These are phyloP conservation scores for Mesoligia furuncula DNA, from an alignment of 2,888 invertebrate species.

Conservation along the genomic window DNA sequence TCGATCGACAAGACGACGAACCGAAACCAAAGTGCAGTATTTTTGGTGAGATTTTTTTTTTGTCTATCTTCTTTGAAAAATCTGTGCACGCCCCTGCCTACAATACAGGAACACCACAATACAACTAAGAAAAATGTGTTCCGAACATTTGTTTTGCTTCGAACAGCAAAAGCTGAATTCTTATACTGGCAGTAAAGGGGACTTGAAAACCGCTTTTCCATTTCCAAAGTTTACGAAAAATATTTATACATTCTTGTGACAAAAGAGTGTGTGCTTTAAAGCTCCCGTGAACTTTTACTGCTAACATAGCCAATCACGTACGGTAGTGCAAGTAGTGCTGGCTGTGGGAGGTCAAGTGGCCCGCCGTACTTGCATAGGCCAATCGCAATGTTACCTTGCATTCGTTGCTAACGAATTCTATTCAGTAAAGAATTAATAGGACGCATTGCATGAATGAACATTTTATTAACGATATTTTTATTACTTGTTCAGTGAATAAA, in stretches of 20 bases:
- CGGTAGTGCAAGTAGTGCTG: conserved; percentile 47
- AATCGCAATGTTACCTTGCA: conserved; percentile 69
- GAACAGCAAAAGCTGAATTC: conserved; percentile 55
- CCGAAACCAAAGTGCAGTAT: too few species aligned
- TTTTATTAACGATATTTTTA: conserved; percentile 42
- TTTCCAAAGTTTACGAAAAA: conserved; percentile 63
- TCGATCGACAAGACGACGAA: too few species aligned
- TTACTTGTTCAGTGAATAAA: neutral
- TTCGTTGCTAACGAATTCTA: conserved; percentile 67
- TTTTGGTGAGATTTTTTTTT: too few species aligned
- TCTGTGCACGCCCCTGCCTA: too few species aligned
- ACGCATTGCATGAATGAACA: conserved; percentile 36
- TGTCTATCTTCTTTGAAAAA: too few species aligned
- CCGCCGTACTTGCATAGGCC: conserved; percentile 60
- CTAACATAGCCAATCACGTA: conserved; percentile 71
- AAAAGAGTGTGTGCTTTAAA: conserved; percentile 63
- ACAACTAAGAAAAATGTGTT: conserved; percentile 46
- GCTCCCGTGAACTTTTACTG: conserved; percentile 55
- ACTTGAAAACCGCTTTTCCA: conserved; percentile 56
- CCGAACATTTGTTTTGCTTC: conserved; percentile 57
- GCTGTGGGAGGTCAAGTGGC: conserved; percentile 68
- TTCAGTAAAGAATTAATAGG: conserved; percentile 66
- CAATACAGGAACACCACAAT: conserved; percentile 42
- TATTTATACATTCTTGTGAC: conserved; percentile 67
- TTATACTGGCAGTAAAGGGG: conserved; percentile 44